Conservation (phyloP, 1,140 invertebrate species). For the Stenopsyche tienmushanensis region DNA sequence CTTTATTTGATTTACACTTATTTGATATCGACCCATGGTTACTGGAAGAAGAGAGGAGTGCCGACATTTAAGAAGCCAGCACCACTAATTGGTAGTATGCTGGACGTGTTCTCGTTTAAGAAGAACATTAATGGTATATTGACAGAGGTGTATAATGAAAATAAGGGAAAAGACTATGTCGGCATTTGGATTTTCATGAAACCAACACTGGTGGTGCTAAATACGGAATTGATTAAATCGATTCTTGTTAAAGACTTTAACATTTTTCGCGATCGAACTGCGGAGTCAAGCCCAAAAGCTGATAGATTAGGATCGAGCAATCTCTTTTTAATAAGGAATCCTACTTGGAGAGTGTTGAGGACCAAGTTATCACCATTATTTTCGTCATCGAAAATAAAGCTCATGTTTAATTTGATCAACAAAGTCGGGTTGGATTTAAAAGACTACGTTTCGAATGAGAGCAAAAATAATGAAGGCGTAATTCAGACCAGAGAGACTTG, state of each 20-base stretch:
- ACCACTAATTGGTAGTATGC: conserved; percentile 53
- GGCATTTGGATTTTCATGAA: conserved; percentile 50
- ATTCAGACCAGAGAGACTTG: conserved; percentile 57
- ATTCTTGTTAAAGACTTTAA: conserved; percentile 57
- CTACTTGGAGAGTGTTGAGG: conserved; percentile 51
- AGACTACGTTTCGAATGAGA: conserved; percentile 39
- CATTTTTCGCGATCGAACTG: conserved; percentile 49
- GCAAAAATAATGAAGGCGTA: conserved; percentile 43
- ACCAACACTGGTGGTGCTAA: conserved; percentile 50
- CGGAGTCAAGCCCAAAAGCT: no score
- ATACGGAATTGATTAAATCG: conserved; percentile 53
- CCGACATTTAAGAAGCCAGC: conserved; percentile 46
- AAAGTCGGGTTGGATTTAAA: conserved; percentile 47
- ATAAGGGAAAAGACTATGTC: conserved; percentile 47
- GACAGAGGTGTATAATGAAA: conserved; percentile 46
- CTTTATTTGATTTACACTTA: conserved; percentile 48
- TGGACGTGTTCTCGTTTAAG: conserved; percentile 47
- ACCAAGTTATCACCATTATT: conserved; percentile 53
- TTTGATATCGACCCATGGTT: conserved; percentile 46
- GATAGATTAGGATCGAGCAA: conserved; percentile 54
- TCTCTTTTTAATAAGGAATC: conserved; percentile 51
- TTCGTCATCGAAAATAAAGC: conserved; percentile 52
- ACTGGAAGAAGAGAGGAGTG: conserved; percentile 49
- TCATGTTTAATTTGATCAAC: conserved; percentile 52
- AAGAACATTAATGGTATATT: conserved; percentile 45